Base-by-base conservation (phyloP, 2,888 invertebrate species). In the Drosophila anceps region DNA sequence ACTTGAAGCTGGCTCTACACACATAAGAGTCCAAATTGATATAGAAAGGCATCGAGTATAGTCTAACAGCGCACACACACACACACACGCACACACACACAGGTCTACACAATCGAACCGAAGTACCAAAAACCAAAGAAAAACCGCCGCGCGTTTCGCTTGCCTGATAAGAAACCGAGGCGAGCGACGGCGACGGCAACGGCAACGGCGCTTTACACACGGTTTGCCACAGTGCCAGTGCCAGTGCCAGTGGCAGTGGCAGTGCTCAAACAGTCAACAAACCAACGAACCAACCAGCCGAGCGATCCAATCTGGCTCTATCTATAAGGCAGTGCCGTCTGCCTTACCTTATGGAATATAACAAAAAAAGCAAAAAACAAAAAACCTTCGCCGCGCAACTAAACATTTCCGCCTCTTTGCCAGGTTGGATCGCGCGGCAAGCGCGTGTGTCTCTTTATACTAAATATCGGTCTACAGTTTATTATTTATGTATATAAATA, bases 141-240 rank as follows among this genome's bases (percentile, higher is more conserved):
- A 84, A 79, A 71, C 71, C 74, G 76, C 73, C 77, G 75, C 69
- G 73, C 66, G 51, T 73, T 76, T 76, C 48, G 69, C 65, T 76
- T 44, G 69, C 35, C 72, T 80, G 79, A 79, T 79, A 79, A 79
- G 79, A 64, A 64, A 43, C 37, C 70, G 70, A 41, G 37, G 43
- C 58, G 57, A 63, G 57, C 31, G 18, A 41, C 51, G 55, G 37
- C 37, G 31, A 20, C 51, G 51, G 33, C 20, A 0, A 15, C 61
- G 59, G 31, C 37, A 9, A 50, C 55, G 55, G 46, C 54, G 29
- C 43, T 20, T 43, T 43, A 43, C 43, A 43, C 43, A 35, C 64
- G 41, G 18, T 65, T 69, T 65, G 46, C 43, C 50, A 57, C 59
- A 55, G 37, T 54, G 37, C 27, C 50, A 50, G 31, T 31, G 50